Evolutionary conservation across 2,797 vertebrate genomes (phyloP).

Genomic region (Ctenosaura bakeri): DNA sequence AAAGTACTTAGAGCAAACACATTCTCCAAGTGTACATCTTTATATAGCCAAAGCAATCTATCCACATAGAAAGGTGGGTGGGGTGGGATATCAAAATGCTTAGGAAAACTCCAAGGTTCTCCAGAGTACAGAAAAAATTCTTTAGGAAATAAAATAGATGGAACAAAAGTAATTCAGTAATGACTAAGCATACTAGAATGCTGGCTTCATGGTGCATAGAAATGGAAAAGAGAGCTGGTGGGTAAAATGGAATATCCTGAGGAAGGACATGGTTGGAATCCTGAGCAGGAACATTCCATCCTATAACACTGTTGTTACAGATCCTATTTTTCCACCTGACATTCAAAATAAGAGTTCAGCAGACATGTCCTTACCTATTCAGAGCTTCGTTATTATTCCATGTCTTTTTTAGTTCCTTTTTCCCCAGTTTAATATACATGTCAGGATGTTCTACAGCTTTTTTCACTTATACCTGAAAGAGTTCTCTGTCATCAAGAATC

Average conservation of each 20-base stretch:
- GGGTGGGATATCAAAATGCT: too few relatives aligned
- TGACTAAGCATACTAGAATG: neutral
- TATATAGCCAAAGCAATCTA: neutral
- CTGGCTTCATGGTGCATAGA: neutral
- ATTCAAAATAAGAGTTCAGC: neutral
- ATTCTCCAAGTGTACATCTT: neutral
- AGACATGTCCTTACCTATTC: neutral
- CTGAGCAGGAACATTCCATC: neutral
- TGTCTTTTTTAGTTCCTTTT: conserved; percentile 43
- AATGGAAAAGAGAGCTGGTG: neutral
- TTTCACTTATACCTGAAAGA: conserved; percentile 55
- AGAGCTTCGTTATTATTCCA: neutral
- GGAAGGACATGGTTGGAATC: neutral
- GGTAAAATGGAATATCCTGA: neutral
- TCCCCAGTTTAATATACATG: neutral
- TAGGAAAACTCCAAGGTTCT: too few relatives aligned
- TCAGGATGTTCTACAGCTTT: conserved; percentile 44
- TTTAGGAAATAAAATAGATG: neutral
- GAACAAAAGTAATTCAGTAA: neutral
- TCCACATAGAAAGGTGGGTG: neutral
- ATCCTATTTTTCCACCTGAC: neutral
- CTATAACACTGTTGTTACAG: neutral
- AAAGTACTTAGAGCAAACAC: too few relatives aligned
- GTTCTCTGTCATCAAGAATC: conserved; percentile 58
- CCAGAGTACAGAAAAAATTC: too few relatives aligned